These are phyloP conservation scores for Quadriops clusia DNA, from an alignment of 2,888 invertebrate species.

Conservation along the genomic window DNA sequence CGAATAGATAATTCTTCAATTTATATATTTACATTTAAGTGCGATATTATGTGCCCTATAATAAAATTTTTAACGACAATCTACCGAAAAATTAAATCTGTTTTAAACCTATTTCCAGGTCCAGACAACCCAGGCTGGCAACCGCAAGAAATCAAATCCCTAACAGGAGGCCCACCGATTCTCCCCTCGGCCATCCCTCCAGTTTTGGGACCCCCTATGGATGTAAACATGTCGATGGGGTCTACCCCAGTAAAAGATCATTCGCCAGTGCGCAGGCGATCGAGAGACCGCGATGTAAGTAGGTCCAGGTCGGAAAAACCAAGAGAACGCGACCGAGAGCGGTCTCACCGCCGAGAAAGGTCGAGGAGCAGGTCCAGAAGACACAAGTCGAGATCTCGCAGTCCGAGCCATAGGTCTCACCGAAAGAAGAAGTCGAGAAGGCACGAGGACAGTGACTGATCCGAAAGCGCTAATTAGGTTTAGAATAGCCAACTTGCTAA, in stretches of 20 bases:
- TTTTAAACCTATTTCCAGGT: constrained; percentile 11
- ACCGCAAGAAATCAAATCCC: constrained; percentile 50
- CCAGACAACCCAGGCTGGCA: constrained; percentile 43
- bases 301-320: constrained; percentile 29
- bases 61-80: no score
- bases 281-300: constrained; percentile 16
- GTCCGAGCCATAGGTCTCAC: constrained; percentile 50
- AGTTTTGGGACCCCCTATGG: constrained; percentile 31
- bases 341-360: constrained; percentile 55
- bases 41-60: no score
- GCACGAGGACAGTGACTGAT: constrained; percentile 55
- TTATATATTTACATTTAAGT: no score
- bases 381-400: constrained; percentile 57
- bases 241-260: constrained; percentile 15
- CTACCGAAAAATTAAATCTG: no score
- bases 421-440: constrained; percentile 58
- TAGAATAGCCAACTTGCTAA: no score
- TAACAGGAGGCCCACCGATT: constrained; percentile 49
- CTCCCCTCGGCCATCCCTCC: constrained; percentile 26
- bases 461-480: no score
- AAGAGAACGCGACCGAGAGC: constrained; percentile 33
- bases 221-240: constrained; percentile 19
- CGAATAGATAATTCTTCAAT: no score
- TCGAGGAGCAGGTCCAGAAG: constrained; percentile 55
- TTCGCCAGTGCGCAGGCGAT: constrained; percentile 17